Evolutionary conservation across 64 coral and sea anemone species (phyloP).

Genomic region (Pocillopora damicornis): DNA sequence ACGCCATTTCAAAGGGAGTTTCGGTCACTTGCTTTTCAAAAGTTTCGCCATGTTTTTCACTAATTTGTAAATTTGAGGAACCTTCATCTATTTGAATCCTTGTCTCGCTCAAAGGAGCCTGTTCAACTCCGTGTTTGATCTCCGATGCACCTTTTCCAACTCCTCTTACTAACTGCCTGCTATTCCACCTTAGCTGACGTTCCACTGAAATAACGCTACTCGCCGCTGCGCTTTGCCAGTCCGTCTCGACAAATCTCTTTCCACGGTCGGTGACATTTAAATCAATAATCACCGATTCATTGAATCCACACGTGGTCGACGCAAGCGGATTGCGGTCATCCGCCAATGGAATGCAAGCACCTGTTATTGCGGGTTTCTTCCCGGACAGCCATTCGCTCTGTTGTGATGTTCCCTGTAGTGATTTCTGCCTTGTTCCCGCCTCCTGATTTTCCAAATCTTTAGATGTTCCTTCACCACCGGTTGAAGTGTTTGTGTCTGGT

Average conservation of each 20-base stretch:
- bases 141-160: constrained; percentile 2
- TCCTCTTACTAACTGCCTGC: neutral
- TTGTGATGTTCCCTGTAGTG: constrained; percentile 2
- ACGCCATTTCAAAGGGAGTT: constrained; percentile 30
- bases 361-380: constrained; percentile 1
- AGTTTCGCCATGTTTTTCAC: neutral
- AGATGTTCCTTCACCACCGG: neutral
- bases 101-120: neutral
- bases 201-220: constrained; percentile 22
- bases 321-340: constrained; percentile 13
- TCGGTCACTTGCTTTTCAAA: neutral
- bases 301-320: neutral
- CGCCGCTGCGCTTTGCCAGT: constrained; percentile 2
- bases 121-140: neutral
- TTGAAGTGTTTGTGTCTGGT: neutral
- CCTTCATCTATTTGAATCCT: neutral
- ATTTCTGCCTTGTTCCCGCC: neutral
- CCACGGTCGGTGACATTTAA: constrained; percentile 5
- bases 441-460: constrained; percentile 5
- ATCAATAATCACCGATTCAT: constrained; percentile 24
- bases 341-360: neutral
- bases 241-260: neutral
- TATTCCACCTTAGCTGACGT: constrained; percentile 5
- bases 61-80: no score
- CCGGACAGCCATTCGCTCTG: constrained; percentile 11